Conservation (phyloP, 2,888 invertebrate genomes). For the Cordilura impudica region DNA sequence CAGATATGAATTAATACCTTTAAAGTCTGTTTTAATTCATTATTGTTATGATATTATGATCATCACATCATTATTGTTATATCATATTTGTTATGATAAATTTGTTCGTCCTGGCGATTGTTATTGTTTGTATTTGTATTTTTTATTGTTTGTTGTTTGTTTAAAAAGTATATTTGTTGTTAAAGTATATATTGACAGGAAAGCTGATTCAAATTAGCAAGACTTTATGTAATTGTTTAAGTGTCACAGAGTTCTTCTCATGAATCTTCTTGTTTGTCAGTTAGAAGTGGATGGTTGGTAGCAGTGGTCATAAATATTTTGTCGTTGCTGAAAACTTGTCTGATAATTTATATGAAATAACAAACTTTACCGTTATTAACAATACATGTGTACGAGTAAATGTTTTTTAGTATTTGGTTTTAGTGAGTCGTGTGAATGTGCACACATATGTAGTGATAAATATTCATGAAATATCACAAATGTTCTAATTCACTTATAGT, state of each 20-base stretch:
- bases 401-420: no score
- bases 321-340: constrained; percentile 30
- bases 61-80: no score
- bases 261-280: not conserved
- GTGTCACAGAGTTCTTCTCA: constrained; percentile 8
- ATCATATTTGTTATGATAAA: no score
- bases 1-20: not conserved
- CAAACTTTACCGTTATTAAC: constrained; percentile 1
- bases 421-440: not conserved
- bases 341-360: constrained; percentile 2
- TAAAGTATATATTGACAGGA: constrained; percentile 73
- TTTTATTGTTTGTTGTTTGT: constrained; percentile 1
- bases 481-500: not conserved
- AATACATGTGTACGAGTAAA: no score
- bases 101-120: not conserved
- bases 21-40: not conserved
- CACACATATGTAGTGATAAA: not conserved
- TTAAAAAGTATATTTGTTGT: constrained; percentile 69
- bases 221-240: constrained; percentile 68
- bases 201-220: constrained; percentile 74
- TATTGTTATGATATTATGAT: no score
- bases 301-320: constrained; percentile 48
- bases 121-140: not conserved
- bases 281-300: not conserved
- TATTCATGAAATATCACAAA: not conserved